Conservation (phyloP, 2,797 vertebrate species). For the Antennarius maculatus region DNA sequence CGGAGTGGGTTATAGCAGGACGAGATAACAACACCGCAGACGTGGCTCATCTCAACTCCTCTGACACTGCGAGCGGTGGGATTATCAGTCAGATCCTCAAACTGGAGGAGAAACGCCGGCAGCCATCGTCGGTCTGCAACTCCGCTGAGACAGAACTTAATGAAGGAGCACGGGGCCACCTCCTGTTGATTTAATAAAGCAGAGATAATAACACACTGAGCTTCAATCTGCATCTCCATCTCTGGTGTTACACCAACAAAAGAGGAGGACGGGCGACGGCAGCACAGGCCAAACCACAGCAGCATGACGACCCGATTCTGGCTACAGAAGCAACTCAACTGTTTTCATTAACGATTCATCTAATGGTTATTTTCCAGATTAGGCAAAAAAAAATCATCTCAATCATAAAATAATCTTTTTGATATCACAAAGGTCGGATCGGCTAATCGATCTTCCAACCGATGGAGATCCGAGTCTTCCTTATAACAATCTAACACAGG, state of each 20-base stretch:
- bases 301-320: no score
- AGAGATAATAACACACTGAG: not conserved
- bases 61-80: conserved; percentile 42
- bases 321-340: no score
- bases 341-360: no score
- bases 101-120: conserved; percentile 55
- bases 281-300: no score
- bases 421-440: no score
- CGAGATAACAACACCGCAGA: conserved; percentile 47
- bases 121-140: conserved; percentile 64
- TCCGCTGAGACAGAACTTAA: conserved; percentile 69
- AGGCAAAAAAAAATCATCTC: no score
- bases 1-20: conserved; percentile 29
- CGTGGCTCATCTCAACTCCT: conserved; percentile 31
- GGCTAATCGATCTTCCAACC: no score
- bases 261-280: not conserved
- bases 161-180: conserved; percentile 66
- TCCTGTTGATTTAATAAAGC: conserved; percentile 59
- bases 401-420: no score
- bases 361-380: no score
- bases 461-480: no score
- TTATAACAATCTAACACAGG: no score
- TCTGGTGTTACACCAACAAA: not conserved
- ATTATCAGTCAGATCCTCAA: conserved; percentile 51
- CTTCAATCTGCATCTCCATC: no score